Conservation (phyloP, 2,888 invertebrate genomes). For the Heliconius erato region DNA sequence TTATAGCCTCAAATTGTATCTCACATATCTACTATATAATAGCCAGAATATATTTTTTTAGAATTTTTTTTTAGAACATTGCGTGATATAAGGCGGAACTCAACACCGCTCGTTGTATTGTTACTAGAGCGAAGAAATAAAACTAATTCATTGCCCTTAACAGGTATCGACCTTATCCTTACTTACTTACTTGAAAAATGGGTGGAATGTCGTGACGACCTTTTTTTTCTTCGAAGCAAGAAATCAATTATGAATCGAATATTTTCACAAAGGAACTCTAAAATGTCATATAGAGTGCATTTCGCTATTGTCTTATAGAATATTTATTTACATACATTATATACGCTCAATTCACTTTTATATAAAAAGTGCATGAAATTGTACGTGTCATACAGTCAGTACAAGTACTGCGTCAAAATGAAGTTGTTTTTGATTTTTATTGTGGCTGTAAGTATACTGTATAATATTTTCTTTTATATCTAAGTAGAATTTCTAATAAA, state of each 20-base stretch:
- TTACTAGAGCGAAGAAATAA: too few species aligned
- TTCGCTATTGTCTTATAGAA: not conserved
- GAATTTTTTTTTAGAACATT: too few species aligned
- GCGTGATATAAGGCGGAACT: too few species aligned
- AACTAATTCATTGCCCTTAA: too few species aligned
- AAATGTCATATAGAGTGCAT: not conserved
- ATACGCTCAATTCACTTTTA: not conserved
- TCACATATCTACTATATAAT: too few species aligned
- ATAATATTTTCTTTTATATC: not conserved
- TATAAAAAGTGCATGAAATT: constrained; percentile 7
- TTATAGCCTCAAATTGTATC: too few species aligned
- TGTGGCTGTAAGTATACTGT: not conserved
- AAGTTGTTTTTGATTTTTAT: not conserved
- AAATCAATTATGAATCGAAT: not conserved
- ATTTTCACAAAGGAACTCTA: not conserved
- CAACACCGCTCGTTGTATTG: too few species aligned
- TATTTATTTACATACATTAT: constrained; percentile 14
- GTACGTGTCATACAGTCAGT: not conserved
- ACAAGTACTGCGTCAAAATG: not conserved
- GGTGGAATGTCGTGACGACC: not conserved
- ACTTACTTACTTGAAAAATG: not conserved
- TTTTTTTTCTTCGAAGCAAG: not conserved
- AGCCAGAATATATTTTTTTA: too few species aligned
- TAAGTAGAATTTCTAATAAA: not conserved
- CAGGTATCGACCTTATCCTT: too few species aligned